These are phyloP conservation scores for Apostichopus leukothele DNA, from an alignment of 53 echinoderm and acorn worm genomes.

Conservation along the genomic window DNA sequence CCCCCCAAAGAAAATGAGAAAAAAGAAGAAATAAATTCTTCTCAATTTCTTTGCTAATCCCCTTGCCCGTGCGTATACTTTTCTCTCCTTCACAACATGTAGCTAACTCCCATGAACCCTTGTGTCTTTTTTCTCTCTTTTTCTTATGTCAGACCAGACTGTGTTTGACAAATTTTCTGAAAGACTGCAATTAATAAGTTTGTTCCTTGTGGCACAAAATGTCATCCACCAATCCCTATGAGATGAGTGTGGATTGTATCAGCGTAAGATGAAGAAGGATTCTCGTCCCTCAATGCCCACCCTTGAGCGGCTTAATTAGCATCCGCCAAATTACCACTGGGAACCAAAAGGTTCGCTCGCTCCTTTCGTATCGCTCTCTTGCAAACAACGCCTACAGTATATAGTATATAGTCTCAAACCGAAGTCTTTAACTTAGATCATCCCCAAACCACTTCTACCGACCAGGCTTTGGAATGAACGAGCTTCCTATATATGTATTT, in stretches of 20 bases:
- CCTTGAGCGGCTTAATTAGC: constrained; percentile 32
- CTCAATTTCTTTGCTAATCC: background rate
- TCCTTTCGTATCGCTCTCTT: constrained; percentile 25
- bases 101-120: background rate
- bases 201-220: constrained; percentile 38
- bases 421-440: background rate
- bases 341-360: background rate
- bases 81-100: background rate
- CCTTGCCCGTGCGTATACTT: background rate
- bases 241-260: constrained; percentile 1
- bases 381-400: background rate
- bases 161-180: constrained; percentile 27
- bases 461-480: no score
- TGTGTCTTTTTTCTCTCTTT: background rate
- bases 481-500: no score
- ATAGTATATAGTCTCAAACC: background rate
- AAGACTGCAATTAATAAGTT: constrained; percentile 28
- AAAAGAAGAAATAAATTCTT: background rate
- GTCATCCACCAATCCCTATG: constrained; percentile 38
- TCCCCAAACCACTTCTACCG: background rate
- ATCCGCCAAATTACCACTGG: constrained; percentile 31
- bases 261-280: background rate
- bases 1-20: no score
- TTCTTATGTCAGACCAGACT: background rate
- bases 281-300: constrained; percentile 24